A percentile compares a stretch with the other conserved stretches of the same genome.
Conservation (phyloP, 2,888 invertebrate species). For the Thecocarcelia acutangulata region DNA sequence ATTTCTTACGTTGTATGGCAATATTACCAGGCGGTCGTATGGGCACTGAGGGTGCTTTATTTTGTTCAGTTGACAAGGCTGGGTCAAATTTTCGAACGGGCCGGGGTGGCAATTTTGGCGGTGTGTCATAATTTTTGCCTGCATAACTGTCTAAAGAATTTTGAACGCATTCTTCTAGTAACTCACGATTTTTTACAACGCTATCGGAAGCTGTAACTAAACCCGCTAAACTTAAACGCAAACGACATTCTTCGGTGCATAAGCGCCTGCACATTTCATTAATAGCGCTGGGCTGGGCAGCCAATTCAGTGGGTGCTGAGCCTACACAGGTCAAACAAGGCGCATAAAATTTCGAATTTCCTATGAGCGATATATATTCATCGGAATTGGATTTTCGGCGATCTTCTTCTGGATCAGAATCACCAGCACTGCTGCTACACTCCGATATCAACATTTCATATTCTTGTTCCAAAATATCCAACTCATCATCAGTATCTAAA, state of each 20-base stretch:
- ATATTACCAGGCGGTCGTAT: conserved; percentile 71
- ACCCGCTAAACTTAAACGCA: conserved; percentile 71
- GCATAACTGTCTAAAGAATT: conserved; percentile 28
- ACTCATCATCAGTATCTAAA: conserved; percentile 64
- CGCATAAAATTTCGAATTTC: conserved; percentile 67
- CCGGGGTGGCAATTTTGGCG: conserved; percentile 63
- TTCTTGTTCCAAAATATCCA: conserved; percentile 66
- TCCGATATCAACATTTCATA: conserved; percentile 72
- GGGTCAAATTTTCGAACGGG: conserved; percentile 22
- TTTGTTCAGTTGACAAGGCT: not conserved
- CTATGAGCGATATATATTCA: conserved; percentile 66
- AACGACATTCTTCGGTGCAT: conserved; percentile 77
- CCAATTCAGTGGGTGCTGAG: conserved; percentile 68
- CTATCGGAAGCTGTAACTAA: conserved; percentile 60
- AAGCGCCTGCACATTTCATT: conserved; percentile 78
- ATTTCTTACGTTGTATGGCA: conserved; percentile 74
- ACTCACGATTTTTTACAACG: conserved; percentile 42
- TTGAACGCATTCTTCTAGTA: conserved; percentile 67
- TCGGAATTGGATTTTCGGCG: conserved; percentile 57
- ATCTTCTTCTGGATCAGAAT: conserved; percentile 58
- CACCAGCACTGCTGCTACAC: conserved; percentile 68
- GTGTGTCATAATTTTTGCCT: conserved; percentile 46
- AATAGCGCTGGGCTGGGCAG: conserved; percentile 70
- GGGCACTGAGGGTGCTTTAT: not conserved
- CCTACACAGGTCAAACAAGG: conserved; percentile 76